Evolutionary conservation across 2,888 invertebrate genomes (phyloP).

Genomic region (Embidobia sp.): DNA sequence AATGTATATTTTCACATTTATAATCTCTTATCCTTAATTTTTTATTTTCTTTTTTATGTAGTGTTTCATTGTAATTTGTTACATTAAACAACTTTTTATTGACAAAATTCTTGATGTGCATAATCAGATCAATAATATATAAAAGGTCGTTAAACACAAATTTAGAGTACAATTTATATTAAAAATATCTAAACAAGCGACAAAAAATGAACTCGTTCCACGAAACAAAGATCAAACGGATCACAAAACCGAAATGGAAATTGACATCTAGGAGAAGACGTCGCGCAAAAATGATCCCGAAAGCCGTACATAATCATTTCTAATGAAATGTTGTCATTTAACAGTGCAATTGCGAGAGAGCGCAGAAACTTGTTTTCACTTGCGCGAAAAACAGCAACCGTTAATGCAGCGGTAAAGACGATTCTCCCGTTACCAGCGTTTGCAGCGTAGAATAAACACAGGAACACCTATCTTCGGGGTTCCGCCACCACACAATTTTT

Average conservation of each 20-base stretch:
- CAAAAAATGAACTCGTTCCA: too few species aligned
- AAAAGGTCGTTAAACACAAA: too few species aligned
- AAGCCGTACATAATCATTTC: constrained; percentile 76
- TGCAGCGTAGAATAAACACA: constrained; percentile 72
- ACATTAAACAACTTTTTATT: too few species aligned
- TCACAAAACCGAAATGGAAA: constrained; percentile 21
- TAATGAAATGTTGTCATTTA: constrained; percentile 80
- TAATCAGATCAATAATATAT: too few species aligned
- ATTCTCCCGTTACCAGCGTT: constrained; percentile 80
- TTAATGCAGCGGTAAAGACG: constrained; percentile 82
- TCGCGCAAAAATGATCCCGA: constrained; percentile 42
- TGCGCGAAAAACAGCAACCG: constrained; percentile 81
- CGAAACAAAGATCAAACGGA: too few species aligned
- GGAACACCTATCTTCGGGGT: constrained; percentile 71
- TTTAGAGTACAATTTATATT: too few species aligned
- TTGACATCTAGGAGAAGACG: not conserved
- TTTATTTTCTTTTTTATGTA: too few species aligned
- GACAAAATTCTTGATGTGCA: too few species aligned
- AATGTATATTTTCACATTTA: too few species aligned
- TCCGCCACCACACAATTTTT: constrained; percentile 61
- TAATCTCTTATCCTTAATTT: too few species aligned
- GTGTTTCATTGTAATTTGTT: too few species aligned
- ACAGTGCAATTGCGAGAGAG: constrained; percentile 77
- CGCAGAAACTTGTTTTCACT: constrained; percentile 80
- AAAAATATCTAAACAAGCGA: too few species aligned